These are phyloP conservation scores for Tolmerus cingulatus DNA, from an alignment of 2,888 invertebrate genomes.

Conservation along the genomic window DNA sequence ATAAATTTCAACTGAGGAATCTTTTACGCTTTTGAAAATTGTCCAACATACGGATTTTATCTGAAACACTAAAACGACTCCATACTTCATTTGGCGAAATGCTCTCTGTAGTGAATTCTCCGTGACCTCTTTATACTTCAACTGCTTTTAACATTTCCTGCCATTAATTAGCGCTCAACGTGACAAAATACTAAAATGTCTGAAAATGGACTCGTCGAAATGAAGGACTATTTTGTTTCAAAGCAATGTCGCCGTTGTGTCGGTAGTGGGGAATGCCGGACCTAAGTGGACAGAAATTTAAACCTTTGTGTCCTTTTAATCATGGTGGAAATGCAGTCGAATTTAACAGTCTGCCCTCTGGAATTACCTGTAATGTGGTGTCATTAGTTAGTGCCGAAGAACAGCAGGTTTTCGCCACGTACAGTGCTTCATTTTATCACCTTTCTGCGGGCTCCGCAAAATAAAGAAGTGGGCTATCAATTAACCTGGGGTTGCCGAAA, in stretches of 20 bases:
- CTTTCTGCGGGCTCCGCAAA: background rate
- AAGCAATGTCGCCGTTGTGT: background rate
- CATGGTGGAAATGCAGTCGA: background rate
- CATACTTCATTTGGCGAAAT: background rate
- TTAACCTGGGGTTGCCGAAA: background rate
- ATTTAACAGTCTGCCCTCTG: background rate
- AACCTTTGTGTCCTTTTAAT: background rate
- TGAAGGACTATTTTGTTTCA: background rate
- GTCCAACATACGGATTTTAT: background rate
- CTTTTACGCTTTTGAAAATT: conserved; percentile 14
- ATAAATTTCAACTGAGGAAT: background rate
- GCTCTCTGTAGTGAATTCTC: background rate
- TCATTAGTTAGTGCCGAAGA: background rate
- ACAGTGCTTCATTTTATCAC: background rate
- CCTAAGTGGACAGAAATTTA: background rate
- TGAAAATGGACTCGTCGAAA: background rate
- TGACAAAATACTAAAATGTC: conserved; percentile 5
- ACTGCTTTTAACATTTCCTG: background rate
- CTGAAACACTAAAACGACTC: background rate
- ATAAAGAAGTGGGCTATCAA: background rate
- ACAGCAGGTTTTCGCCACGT: background rate
- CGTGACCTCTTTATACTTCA: background rate
- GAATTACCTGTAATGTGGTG: background rate
- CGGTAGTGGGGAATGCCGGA: background rate
- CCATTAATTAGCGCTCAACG: conserved; percentile 12